Base-by-base conservation (phyloP, 2,797 vertebrate species). In the Hyperoplus immaculatus region DNA sequence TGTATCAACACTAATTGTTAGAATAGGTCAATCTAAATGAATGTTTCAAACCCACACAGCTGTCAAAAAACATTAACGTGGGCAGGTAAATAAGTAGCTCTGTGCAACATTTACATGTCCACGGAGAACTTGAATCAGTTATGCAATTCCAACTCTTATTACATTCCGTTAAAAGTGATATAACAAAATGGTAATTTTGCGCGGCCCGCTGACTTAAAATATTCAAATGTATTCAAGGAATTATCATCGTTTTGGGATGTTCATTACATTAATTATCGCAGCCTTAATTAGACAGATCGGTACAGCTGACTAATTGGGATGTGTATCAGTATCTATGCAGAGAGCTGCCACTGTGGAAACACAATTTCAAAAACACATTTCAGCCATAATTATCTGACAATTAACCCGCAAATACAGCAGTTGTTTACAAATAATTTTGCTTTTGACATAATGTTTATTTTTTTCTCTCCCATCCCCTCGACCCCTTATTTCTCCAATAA, bases 261-360 rank as follows among this genome's bases (percentile, higher is more conserved):
- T 88, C 88, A 92, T 88, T 85, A 65, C 81, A 85, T 85, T 90
- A 84, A 92, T 90, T 80, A 85, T 75, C 36, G 6, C 72, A n/a
- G 70, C 0, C 67, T 82, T 72, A 83, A 91, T 89, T 64, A 75
- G 57, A 85, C 73, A 69, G 72, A 86, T 83, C 67, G 62, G 45
- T 66, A 64, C 60, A 60, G 57, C 38, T 68, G 60, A 69, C 64
- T 87, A 80, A 89, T 75, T 89, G 69, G 73, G 67, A 68, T 85
- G 81, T 81, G 74, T 80, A 62, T 81, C 77, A 49, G 74, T 80
- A 62, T 81, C 77, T 53, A 39, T 53, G 36, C 43, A 66, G 56
- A 61, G 43, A 11, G 69, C 63, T 63, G 16, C 42, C 45, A 65
- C 29, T 3, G 57, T 10, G 43, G 61, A 83, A 79, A 80, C 69